A percentile compares a stretch with the other conserved stretches of the same genome.
These are phyloP conservation scores for Parazoanthus darwini DNA, from an alignment of 92 coral and sea anemone species.

Conservation along the genomic window DNA sequence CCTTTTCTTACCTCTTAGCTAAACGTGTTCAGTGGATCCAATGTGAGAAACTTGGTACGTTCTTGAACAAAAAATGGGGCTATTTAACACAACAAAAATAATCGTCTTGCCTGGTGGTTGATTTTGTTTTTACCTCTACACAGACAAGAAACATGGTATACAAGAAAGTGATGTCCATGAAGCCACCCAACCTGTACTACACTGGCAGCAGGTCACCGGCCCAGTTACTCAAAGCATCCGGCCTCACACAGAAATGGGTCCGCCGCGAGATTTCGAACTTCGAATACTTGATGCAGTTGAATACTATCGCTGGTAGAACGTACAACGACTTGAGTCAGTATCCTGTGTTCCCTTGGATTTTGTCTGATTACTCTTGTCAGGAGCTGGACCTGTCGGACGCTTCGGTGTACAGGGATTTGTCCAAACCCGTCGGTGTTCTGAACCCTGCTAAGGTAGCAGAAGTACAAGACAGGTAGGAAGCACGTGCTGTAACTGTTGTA, in stretches of 20 bases:
- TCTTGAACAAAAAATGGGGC: no score
- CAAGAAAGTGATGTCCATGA: slow-evolving; percentile 79
- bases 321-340: slow-evolving; percentile 95
- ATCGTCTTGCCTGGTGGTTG: no score
- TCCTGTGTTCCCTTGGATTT: slow-evolving; percentile 95
- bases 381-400: slow-evolving; percentile 78
- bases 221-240: slow-evolving; percentile 90
- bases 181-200: slow-evolving; percentile 89
- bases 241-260: slow-evolving; percentile 94
- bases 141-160: slow-evolving; percentile 88
- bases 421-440: slow-evolving; percentile 87
- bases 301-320: slow-evolving; percentile 97
- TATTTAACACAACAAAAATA: no score
- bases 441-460: slow-evolving; percentile 62
- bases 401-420: slow-evolving; percentile 83
- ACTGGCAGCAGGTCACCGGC: slow-evolving; percentile 93
- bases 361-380: slow-evolving; percentile 76
- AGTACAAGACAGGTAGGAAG: slow-evolving; percentile 66
- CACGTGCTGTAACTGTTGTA: neutral
- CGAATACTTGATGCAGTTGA: slow-evolving; percentile 94
- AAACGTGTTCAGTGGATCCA: no score
- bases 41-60: no score
- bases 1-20: no score
- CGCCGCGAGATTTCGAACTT: slow-evolving; percentile 91
- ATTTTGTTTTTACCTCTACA: neutral